These are phyloP conservation scores for Diplolepis rosae DNA, from an alignment of 2,888 invertebrate species.

Conservation along the genomic window DNA sequence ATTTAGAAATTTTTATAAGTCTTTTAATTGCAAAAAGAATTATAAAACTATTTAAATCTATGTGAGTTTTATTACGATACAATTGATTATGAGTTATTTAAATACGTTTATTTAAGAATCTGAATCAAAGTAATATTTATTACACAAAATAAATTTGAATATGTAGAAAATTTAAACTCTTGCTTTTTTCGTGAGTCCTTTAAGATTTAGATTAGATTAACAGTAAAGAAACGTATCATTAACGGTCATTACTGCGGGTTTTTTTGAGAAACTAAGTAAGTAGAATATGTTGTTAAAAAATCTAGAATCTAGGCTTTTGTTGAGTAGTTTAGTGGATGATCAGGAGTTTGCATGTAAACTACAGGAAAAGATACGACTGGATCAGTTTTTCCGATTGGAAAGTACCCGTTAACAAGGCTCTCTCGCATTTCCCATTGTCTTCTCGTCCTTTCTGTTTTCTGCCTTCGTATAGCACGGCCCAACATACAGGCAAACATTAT, in stretches of 20 bases:
- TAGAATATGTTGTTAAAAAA: background rate
- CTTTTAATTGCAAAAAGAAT: too few relatives aligned
- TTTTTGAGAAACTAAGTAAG: background rate
- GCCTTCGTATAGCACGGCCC: constrained; percentile 87
- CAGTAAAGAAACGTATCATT: too few relatives aligned
- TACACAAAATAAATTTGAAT: too few relatives aligned
- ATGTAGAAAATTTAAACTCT: background rate
- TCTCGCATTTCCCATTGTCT: constrained; percentile 82
- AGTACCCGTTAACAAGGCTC: constrained; percentile 75
- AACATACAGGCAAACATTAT: constrained; percentile 92
- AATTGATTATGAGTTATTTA: too few relatives aligned
- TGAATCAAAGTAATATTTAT: too few relatives aligned
- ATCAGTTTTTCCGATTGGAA: constrained; percentile 68
- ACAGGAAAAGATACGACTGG: constrained; percentile 65
- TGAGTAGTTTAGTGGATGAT: constrained; percentile 51
- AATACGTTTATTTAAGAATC: too few relatives aligned
- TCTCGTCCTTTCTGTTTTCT: constrained; percentile 83
- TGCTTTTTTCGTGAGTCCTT: too few relatives aligned
- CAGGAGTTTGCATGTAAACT: constrained; percentile 63
- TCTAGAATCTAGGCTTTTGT: constrained; percentile 35
- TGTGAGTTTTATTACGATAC: background rate
- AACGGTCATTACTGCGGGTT: too few relatives aligned
- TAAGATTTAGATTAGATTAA: too few relatives aligned
- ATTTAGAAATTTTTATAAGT: background rate
- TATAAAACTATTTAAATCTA: background rate